Percentiles rank a stretch among this genome's conserved stretches.
phyloP scores from a whole-genome alignment of 1,140 invertebrate species.

The Cotesia vestalis region DNA sequence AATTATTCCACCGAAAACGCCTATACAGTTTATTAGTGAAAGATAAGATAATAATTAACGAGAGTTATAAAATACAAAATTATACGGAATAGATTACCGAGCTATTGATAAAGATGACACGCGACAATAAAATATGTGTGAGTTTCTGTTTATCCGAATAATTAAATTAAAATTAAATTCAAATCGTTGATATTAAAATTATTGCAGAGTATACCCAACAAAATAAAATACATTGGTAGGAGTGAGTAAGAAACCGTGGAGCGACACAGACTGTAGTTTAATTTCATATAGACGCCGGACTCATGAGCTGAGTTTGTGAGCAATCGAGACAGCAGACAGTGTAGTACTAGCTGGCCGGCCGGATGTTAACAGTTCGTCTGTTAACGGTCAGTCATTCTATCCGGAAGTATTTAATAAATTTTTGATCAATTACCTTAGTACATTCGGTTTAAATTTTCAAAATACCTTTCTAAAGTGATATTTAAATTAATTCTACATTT shows the following conservation, averaged over 20 bases:
- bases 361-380: slow-evolving; percentile 51
- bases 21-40: too few species aligned
- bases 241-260: neutral
- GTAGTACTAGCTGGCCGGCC: slow-evolving; percentile 55
- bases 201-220: too few species aligned
- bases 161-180: neutral
- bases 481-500: too few species aligned
- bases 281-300: slow-evolving; percentile 53
- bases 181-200: too few species aligned
- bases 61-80: too few species aligned
- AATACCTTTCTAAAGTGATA: neutral
- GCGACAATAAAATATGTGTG: slow-evolving; percentile 4
- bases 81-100: too few species aligned
- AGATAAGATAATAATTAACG: too few species aligned
- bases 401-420: slow-evolving; percentile 20
- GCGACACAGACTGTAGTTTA: slow-evolving; percentile 43
- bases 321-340: slow-evolving; percentile 58
- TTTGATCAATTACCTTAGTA: too few species aligned
- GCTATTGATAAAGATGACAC: slow-evolving; percentile 20
- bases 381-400: slow-evolving; percentile 7
- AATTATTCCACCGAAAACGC: too few species aligned
- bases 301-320: slow-evolving; percentile 33
- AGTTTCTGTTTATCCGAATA: slow-evolving; percentile 22
- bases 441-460: neutral
- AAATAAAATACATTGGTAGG: neutral